These are phyloP conservation scores for Malacoctenus gilli DNA, from an alignment of 2,797 vertebrate genomes.

Conservation along the genomic window DNA sequence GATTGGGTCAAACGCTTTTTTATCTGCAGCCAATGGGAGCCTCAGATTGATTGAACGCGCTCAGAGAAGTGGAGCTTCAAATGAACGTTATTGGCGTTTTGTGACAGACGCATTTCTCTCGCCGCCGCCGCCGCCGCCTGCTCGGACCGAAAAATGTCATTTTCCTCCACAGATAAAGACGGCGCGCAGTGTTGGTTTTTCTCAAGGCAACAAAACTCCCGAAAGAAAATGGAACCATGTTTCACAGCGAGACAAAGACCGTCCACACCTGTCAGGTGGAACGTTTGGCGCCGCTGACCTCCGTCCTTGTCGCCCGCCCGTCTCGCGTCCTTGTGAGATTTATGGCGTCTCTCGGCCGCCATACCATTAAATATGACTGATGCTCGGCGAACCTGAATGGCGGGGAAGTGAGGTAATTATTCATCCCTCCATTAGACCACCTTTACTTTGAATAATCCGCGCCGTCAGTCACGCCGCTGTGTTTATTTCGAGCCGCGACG, in stretches of 20 bases:
- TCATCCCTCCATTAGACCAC: constrained; percentile 4
- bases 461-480: constrained; percentile 13
- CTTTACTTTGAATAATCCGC: constrained; percentile 2
- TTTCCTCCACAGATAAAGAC: constrained; percentile 47
- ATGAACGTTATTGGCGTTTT: constrained; percentile 59
- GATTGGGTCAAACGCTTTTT: constrained; percentile 63
- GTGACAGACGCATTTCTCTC: constrained; percentile 51
- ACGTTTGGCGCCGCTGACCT: constrained; percentile 11
- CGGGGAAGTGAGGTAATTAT: constrained; percentile 27
- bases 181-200: constrained; percentile 31
- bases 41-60: constrained; percentile 69
- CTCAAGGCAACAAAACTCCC: constrained; percentile 37
- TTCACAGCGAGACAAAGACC: constrained; percentile 12
- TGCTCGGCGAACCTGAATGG: constrained; percentile 31
- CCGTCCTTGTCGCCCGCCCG: constrained; percentile 14
- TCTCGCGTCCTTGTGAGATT: constrained; percentile 11
- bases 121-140: constrained; percentile 16
- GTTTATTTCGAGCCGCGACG: constrained; percentile 10
- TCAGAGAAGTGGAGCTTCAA: constrained; percentile 53
- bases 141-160: constrained; percentile 39
- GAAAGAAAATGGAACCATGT: constrained; percentile 41
- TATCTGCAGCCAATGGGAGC: constrained; percentile 60
- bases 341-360: constrained; percentile 18
- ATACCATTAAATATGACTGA: constrained; percentile 27
- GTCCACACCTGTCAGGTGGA: constrained; percentile 16